Percentiles rank a stretch among this genome's conserved stretches.
phyloP scores from a whole-genome alignment of 2,888 invertebrate species.

The Metallyticus violacea region DNA sequence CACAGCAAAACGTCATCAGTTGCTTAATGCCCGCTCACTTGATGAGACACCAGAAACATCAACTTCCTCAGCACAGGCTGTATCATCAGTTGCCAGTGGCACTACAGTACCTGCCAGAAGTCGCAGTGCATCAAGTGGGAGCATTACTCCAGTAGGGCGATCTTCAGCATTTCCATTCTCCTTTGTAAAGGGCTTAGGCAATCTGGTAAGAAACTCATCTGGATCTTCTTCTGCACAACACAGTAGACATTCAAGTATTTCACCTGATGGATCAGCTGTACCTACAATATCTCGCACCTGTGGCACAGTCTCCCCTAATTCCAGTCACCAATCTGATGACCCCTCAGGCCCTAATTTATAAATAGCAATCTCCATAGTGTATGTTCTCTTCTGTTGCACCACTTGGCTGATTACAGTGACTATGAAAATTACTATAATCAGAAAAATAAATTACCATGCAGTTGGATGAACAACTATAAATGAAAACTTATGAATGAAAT shows the following conservation, averaged over 20 bases:
- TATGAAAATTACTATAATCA: neutral
- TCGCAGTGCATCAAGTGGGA: constrained; percentile 15
- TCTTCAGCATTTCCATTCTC: neutral
- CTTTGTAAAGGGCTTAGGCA: neutral
- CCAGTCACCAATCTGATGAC: constrained; percentile 1
- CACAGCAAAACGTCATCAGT: neutral
- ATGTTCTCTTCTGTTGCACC: neutral
- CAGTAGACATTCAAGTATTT: neutral
- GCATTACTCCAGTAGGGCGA: neutral
- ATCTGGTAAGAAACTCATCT: constrained; percentile 1
- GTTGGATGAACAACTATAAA: neutral
- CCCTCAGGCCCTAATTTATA: constrained; percentile 23
- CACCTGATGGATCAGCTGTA: neutral
- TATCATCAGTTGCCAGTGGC: neutral
- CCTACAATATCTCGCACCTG: constrained; percentile 6
- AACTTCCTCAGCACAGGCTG: neutral
- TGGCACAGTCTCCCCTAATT: neutral
- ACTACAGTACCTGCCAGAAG: neutral
- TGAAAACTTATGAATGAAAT: neutral
- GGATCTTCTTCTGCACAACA: neutral
- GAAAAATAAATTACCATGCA: neutral
- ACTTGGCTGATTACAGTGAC: neutral
- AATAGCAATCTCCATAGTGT: too few species aligned
- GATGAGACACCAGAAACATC: neutral
- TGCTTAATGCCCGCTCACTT: constrained; percentile 8